Evolutionary conservation across 2,888 invertebrate genomes (phyloP), one percentile per base, ranked within the genome.

Genomic region (Lasioglossum malachurum): DNA sequence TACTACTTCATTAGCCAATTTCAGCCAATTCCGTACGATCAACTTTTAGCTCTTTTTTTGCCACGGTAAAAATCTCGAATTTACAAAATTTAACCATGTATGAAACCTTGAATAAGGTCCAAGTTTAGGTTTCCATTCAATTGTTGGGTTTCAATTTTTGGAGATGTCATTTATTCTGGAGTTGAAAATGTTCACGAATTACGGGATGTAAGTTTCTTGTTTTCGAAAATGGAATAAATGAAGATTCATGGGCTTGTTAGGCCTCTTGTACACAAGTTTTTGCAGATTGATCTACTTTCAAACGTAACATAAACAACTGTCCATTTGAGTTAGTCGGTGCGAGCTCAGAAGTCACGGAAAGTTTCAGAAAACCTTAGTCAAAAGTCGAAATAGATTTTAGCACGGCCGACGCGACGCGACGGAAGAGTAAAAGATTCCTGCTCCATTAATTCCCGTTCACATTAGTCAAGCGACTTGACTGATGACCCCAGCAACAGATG

Each of bases 371-470:
- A 31, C 19, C 8, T 64, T 19, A 31, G 31, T 64, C 31, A 19
- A 64, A 64, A 64, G 31, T 64, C 19, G 8, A 64, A 64, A 64
- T 64, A 64, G 64, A 64, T 64, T 64, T 64, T 31, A 64, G 8
- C 64, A 31, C 16, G n/a, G 16, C 16, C 64, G 12, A 3, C 44
- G 44, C 44, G 44, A 41, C 41, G 41, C 44, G 16, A 1, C 60
- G 60, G 60, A 64, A 31, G 31, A 31, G 64, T 16, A 16, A 31
- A 64, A 64, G 64, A 31, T 64, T 64, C 7, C 31, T 19, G 31
- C 31, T 64, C 16, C 64, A 64, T 64, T 64, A 64, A 64, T 64
- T 64, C 8, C 19, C 31, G 31, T 64, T 64, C 31, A 31, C 64
- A 64, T 64, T 64, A 31, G 64, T 64, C 64, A 19, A 31, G 8